phyloP scores from a whole-genome alignment of 2,797 vertebrate genomes.

The Mastacembelus armatus region DNA sequence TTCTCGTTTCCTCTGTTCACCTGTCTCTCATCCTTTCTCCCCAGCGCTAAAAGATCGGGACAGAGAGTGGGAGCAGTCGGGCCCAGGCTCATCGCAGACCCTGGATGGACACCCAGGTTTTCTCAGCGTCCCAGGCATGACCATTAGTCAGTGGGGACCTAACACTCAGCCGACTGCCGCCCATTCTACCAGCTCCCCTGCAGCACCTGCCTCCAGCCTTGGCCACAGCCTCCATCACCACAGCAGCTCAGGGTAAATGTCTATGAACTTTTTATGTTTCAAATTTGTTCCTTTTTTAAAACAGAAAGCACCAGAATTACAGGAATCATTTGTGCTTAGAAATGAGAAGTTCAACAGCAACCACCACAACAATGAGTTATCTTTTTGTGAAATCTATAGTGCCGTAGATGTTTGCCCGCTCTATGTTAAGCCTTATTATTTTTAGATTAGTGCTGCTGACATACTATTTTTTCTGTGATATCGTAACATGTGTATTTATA shows the following conservation, averaged over 20 bases:
- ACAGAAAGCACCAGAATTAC: not conserved
- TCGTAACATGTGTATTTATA: conserved; percentile 59
- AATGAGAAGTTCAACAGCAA: not conserved
- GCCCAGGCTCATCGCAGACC: conserved; percentile 48
- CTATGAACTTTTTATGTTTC: no score
- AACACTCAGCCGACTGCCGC: conserved; percentile 78
- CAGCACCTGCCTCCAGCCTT: conserved; percentile 56
- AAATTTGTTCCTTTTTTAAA: not conserved
- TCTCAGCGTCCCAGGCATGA: conserved; percentile 90
- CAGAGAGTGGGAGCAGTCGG: conserved; percentile 63
- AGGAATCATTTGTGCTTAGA: not conserved
- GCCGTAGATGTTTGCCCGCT: conserved; percentile 18
- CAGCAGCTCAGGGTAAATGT: conserved; percentile 88
- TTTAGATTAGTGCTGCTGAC: conserved; percentile 42
- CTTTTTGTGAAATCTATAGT: conserved; percentile 8
- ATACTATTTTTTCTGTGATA: conserved; percentile 4
- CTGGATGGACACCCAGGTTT: conserved; percentile 86
- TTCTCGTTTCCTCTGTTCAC: conserved; percentile 29
- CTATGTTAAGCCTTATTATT: conserved; percentile 51
- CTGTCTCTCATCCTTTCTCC: conserved; percentile 67
- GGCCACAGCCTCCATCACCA: conserved; percentile 74
- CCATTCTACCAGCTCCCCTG: conserved; percentile 54
- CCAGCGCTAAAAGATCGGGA: conserved; percentile 86
- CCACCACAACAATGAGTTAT: not conserved
- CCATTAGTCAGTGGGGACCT: conserved; percentile 84